These are phyloP conservation scores for human DNA, from an alignment of 2,113 vertebrate genomes.

Conservation along the genomic window DNA sequence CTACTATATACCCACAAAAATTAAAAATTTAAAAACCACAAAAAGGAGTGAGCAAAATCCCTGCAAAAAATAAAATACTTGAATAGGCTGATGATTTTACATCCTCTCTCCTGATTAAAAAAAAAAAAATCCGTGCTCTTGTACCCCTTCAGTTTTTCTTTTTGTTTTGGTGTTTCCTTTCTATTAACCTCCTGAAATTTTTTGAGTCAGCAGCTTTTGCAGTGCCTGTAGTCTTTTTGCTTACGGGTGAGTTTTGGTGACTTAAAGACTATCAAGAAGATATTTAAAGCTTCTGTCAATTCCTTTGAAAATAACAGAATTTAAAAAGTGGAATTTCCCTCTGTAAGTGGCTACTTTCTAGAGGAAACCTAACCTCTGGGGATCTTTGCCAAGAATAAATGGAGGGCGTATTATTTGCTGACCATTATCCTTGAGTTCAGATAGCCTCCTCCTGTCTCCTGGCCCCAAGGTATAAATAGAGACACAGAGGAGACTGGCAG, in stretches of 20 bases:
- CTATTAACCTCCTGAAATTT: not conserved
- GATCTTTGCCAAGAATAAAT: constrained; percentile 71
- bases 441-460: constrained; percentile 77
- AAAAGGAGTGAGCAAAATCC: no score
- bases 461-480: constrained; percentile 83
- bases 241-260: constrained; percentile 15
- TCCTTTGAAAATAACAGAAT: constrained; percentile 66
- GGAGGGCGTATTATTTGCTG: constrained; percentile 73
- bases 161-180: not conserved
- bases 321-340: constrained; percentile 51
- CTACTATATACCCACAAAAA: no score
- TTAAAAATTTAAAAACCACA: no score
- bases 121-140: not conserved
- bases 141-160: not conserved
- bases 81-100: not conserved
- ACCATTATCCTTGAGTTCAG: constrained; percentile 76
- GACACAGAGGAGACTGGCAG: constrained; percentile 75
- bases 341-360: constrained; percentile 54
- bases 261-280: constrained; percentile 11
- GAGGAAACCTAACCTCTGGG: constrained; percentile 61
- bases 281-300: constrained; percentile 61
- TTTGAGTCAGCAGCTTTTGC: not conserved
- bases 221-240: not conserved
- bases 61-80: not conserved
- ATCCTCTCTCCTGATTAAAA: not conserved